Evolutionary conservation across 2,113 vertebrate genomes (phyloP), one percentile per base, ranked within the genome.

Genomic region (Calidris pugnax): DNA sequence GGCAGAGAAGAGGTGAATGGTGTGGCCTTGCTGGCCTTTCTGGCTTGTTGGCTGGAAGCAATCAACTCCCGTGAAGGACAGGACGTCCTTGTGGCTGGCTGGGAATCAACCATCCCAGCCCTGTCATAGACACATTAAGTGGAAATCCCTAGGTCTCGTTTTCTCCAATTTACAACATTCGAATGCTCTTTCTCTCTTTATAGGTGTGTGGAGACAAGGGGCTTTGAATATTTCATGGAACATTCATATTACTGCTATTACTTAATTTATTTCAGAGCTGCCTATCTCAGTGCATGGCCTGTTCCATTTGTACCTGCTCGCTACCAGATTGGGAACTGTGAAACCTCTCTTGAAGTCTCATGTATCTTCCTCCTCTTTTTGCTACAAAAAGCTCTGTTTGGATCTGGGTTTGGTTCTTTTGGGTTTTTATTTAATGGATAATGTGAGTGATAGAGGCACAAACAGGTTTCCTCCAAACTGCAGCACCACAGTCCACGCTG

Each of bases 11-110:
- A 73, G 7, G 13, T 18, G 22, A n/a, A 32, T 0, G 5, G 50
- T 14, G 48, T 30, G 20, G 19, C n/a, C 22, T 19, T 41, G 20
- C 16, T 1, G 2, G 0, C 1, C 5, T 37, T 83, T 79, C 68
- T 79, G 39, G 23, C 21, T 18, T 37, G 23, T 19, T 82, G 17
- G 26, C 48, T 90, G 66, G 45, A 75, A 92, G 32, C 16, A 80
- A 37, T 45, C 47, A 43, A 60, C 4, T 5, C 41, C 21, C 1
- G 2, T 14, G 50, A 68, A 82, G 28, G 30, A 33, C 4, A 77
- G 14, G 10, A 51, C 1, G 4, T 45, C 55, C 37, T 60, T 59
- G 9, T 13, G 17, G 48, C 21, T 66, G 17, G 12, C 88, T 73
- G 28, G 53, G 32, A 74, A 50, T 57, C n/a, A 14, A 4, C 41